A percentile compares a stretch with the other conserved stretches of the same genome.
Evolutionary conservation across 2,888 invertebrate genomes (phyloP).

Genomic region (Bibio marci): DNA sequence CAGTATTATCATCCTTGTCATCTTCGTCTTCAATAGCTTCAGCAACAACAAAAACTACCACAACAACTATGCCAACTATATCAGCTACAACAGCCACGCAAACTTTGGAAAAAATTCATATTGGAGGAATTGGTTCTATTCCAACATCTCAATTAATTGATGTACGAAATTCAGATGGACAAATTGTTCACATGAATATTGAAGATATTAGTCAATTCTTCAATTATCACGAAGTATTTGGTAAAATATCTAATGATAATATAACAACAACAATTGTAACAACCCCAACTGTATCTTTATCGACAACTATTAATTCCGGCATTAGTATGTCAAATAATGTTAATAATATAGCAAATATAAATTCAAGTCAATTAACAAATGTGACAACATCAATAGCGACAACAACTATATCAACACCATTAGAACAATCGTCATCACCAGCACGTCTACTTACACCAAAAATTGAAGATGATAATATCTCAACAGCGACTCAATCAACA

Average conservation of each 20-base stretch:
- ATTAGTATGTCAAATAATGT: constrained; percentile 5
- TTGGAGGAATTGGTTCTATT: too few relatives aligned
- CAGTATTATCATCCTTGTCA: too few relatives aligned
- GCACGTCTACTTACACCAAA: neutral
- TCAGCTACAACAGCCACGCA: too few relatives aligned
- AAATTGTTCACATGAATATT: constrained; percentile 60
- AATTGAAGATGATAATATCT: neutral
- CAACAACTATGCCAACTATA: too few relatives aligned
- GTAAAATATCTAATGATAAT: constrained; percentile 37
- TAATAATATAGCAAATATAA: too few relatives aligned
- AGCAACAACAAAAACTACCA: too few relatives aligned
- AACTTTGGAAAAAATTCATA: too few relatives aligned
- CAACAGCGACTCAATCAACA: neutral
- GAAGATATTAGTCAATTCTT: constrained; percentile 71
- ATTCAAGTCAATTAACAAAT: too few relatives aligned
- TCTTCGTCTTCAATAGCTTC: too few relatives aligned
- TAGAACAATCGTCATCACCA: neutral
- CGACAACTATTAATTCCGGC: neutral
- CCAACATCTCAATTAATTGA: constrained; percentile 34
- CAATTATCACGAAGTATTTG: constrained; percentile 75
- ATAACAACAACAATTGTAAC: constrained; percentile 29
- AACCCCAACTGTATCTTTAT: constrained; percentile 27
- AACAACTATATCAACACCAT: neutral
- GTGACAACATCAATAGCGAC: neutral
- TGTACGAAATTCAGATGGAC: constrained; percentile 47